Evolutionary conservation across 92 coral and sea anemone genomes (phyloP).

Genomic region (Phenganax marumi): DNA sequence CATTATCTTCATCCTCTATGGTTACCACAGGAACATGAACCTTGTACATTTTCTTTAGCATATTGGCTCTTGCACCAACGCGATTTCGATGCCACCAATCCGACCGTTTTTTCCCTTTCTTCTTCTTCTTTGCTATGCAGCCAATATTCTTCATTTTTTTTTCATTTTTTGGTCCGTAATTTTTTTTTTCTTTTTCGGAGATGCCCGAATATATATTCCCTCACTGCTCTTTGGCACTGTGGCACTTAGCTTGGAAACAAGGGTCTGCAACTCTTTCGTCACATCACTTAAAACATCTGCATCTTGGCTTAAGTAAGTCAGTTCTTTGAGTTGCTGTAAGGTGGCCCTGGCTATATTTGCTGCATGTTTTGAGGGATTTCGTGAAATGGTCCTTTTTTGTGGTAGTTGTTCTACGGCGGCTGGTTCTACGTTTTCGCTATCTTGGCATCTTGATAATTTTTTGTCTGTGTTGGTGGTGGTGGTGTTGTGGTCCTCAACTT

Average conservation of each 20-base stretch:
- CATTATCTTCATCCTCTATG: not conserved
- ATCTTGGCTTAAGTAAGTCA: constrained; percentile 8
- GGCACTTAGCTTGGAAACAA: constrained; percentile 22
- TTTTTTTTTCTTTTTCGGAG: constrained; percentile 34
- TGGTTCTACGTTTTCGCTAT: not conserved
- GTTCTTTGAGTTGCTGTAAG: constrained; percentile 22
- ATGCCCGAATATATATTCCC: constrained; percentile 11
- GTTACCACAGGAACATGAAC: constrained; percentile 35
- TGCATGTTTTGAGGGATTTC: constrained; percentile 10
- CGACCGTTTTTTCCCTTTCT: constrained; percentile 23
- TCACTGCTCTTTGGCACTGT: constrained; percentile 30
- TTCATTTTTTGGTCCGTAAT: constrained; percentile 23
- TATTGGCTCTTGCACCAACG: constrained; percentile 42
- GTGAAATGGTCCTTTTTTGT: not conserved
- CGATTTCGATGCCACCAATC: constrained; percentile 44
- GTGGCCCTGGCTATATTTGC: constrained; percentile 20
- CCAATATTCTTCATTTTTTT: constrained; percentile 20
- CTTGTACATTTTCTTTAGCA: constrained; percentile 26
- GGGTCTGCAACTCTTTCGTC: not conserved
- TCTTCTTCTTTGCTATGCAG: constrained; percentile 23
- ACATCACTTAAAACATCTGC: constrained; percentile 14
- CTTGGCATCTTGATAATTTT: not conserved
- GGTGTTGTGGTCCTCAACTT: constrained; percentile 1
- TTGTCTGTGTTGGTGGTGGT: too few relatives aligned
- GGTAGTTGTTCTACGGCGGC: constrained; percentile 1